These are phyloP conservation scores for Ditula angustiorana DNA, from an alignment of 2,888 invertebrate species.

Conservation along the genomic window DNA sequence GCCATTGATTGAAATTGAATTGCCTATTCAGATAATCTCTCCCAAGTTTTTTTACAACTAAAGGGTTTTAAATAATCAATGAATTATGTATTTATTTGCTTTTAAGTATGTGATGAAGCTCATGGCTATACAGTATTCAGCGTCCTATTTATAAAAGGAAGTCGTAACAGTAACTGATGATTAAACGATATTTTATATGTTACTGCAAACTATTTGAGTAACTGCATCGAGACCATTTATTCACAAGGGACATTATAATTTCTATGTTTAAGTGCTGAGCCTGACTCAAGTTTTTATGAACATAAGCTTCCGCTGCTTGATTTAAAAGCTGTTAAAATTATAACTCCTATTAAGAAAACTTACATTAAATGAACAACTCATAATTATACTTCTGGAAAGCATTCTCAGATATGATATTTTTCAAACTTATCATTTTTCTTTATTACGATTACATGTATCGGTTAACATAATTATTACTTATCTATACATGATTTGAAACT, in stretches of 20 bases:
- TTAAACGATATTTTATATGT: background rate
- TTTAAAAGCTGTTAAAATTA: background rate
- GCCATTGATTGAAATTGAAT: background rate
- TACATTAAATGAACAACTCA: background rate
- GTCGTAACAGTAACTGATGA: background rate
- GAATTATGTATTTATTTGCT: background rate
- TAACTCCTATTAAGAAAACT: background rate
- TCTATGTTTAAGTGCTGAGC: background rate
- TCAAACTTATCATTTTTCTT: too few relatives aligned
- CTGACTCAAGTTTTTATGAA: background rate
- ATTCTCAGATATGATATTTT: too few relatives aligned
- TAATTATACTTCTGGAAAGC: background rate
- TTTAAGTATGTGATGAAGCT: background rate
- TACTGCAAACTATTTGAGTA: background rate
- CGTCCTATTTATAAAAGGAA: background rate
- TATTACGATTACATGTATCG: too few relatives aligned
- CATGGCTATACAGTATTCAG: background rate
- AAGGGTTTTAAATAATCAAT: background rate
- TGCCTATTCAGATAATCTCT: background rate
- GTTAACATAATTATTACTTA: too few relatives aligned
- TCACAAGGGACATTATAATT: background rate
- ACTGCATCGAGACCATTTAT: background rate
- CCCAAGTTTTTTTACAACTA: background rate
- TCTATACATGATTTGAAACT: too few relatives aligned
- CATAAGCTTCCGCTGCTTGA: background rate